Base-by-base conservation (phyloP, 2,888 invertebrate genomes). In the Mamestra brassicae region DNA sequence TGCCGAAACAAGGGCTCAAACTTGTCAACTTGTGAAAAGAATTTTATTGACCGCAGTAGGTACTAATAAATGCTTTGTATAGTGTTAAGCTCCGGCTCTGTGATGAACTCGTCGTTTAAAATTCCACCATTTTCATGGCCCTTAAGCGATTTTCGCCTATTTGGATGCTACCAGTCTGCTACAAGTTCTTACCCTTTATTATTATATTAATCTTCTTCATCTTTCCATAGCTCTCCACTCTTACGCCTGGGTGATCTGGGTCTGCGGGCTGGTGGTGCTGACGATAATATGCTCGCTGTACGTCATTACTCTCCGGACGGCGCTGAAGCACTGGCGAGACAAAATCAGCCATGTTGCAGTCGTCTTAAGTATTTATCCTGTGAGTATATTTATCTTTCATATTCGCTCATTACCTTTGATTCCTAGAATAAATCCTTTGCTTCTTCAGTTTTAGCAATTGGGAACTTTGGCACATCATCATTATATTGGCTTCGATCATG, bases 321-420 rank as follows among this genome's bases (percentile, higher is more conserved):
- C 97, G 17, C 91, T 97, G 89, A 94, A 92, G 71, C 95, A 97
- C 83, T 97, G 97, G 87, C 95, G 97, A 15, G 94, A 97, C 36
- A 91, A 95, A 78, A 94, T 96, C 77, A 92, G 96, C 42, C 97
- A 97, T 86, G 96, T 97, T 0, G 96, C 96, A 10, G 96, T 97
- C 63, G 97, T 97, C 36, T 91, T 97, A 74, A 97, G 97, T 78
- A 97, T 97, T 26, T 97, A 97, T 90, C 97, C 97, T 87, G 97
- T 97, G 93, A 97, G 97, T 95, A 81, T 55, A 81, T 55, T 54
- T 7, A 38, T 17, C 0, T 26, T 54, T 38, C 57, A 54, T 10
- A 71, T 71, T 69, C 8, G 4, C 26, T 26, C n/a, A 57, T 38
- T 54, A 11, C 13, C 47, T 26, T 26, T n/a, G 36, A 50, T n/a